These are phyloP conservation scores for Neria commutata DNA, from an alignment of 2,888 invertebrate genomes.

Conservation along the genomic window DNA sequence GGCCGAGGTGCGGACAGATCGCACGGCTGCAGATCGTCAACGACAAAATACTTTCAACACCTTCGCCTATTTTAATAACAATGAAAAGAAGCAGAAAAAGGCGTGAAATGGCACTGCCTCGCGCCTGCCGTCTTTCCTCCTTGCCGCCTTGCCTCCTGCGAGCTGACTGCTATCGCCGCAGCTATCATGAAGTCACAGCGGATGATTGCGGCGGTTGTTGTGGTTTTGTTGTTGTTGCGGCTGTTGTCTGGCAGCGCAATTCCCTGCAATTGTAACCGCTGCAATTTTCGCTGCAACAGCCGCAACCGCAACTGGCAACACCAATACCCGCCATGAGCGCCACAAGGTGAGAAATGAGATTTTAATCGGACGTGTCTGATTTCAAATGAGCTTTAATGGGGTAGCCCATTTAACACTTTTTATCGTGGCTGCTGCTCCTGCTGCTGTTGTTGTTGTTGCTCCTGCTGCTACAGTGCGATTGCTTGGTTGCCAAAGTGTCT, in stretches of 20 bases:
- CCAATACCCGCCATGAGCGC: slow-evolving; percentile 18
- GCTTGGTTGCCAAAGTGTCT: no score
- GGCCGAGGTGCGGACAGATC: background rate
- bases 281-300: slow-evolving; percentile 10
- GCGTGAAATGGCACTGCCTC: slow-evolving; percentile 48
- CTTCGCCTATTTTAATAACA: slow-evolving; percentile 54
- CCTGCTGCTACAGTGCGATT: background rate
- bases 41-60: background rate
- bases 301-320: slow-evolving; percentile 3
- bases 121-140: no score
- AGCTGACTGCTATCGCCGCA: slow-evolving; percentile 1
- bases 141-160: no score
- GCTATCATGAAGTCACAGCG: background rate
- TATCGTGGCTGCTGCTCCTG: background rate
- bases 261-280: background rate
- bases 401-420: slow-evolving; percentile 56
- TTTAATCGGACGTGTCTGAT: slow-evolving; percentile 63
- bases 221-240: background rate
- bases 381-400: slow-evolving; percentile 63
- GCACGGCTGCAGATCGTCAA: background rate
- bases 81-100: slow-evolving; percentile 54
- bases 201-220: background rate
- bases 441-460: background rate
- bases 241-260: background rate
- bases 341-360: slow-evolving; percentile 62